Evolutionary conservation across 2,888 invertebrate species (phyloP).

Genomic region (Doris montereyensis): DNA sequence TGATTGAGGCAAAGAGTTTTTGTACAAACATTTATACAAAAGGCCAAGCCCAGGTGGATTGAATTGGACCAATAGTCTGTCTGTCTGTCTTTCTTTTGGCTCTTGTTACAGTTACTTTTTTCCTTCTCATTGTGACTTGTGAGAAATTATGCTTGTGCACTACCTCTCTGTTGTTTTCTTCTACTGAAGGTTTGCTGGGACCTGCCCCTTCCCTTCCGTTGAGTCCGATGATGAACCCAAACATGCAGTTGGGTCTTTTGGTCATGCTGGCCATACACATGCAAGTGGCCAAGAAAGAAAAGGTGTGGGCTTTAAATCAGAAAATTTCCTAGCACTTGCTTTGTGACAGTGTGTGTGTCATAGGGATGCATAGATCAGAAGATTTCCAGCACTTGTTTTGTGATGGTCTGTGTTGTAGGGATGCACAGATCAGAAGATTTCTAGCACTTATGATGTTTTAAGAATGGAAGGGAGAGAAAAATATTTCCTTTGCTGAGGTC

Average conservation of each 20-base stretch:
- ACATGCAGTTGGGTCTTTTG: slow-evolving; percentile 63
- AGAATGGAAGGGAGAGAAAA: no score
- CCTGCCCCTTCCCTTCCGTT: slow-evolving; percentile 62
- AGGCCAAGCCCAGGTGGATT: no score
- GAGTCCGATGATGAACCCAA: slow-evolving; percentile 62
- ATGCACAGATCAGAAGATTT: background rate
- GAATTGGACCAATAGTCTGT: no score
- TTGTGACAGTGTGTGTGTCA: background rate
- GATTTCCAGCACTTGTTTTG: background rate
- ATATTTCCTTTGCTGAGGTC: no score
- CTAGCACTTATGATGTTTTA: no score
- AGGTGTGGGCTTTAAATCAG: slow-evolving; percentile 28
- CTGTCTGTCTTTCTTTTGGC: no score
- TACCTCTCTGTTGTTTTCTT: no score
- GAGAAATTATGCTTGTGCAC: no score
- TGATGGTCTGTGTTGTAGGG: background rate
- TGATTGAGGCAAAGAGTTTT: no score
- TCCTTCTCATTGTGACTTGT: no score
- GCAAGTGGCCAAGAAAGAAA: slow-evolving; percentile 49
- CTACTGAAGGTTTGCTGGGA: slow-evolving; percentile 59
- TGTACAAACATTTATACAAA: no score
- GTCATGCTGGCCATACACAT: slow-evolving; percentile 56
- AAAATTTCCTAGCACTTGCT: background rate
- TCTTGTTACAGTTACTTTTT: no score
- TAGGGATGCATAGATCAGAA: background rate